Evolutionary conservation across 1,140 invertebrate genomes (phyloP), one percentile per base, ranked within the genome.

Genomic region (Eriocheir sinensis): DNA sequence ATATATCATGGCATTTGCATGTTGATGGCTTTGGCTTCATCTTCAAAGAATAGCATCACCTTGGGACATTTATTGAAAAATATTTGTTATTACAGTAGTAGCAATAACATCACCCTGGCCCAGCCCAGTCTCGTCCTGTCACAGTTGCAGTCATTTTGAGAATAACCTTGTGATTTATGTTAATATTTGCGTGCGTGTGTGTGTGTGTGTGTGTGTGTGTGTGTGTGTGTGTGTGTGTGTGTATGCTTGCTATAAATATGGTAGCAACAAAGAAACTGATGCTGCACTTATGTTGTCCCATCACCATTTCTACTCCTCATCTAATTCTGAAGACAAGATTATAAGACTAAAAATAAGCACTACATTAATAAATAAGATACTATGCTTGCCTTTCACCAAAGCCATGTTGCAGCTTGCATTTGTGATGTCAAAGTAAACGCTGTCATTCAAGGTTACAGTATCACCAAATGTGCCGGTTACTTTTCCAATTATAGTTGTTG

Each of bases 401-500:
- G 60, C 53, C 48, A 85, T 88, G 40, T 3, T 41, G 30, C 15
- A 89, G 36, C 36, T 81, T 72, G 53, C 27, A n/a, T 9, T 6
- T 17, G 40, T 40, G 12, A 90, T 12, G 15, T 6, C 41, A 30
- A 89, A 89, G 34, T 32, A 80, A 6, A 80, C 34, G 8, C 72
- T 44, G 17, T 89, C 72, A 83, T 80, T 89, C 15, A 94, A 15
- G n/a, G 93, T 90, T 3, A 94, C 86, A 34, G 86, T 94, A 88
- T 81, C 93, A 34, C 48, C 93, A 44, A 0, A 40, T 15, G 89
- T n/a, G n/a, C 34, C n/a, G 40, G 60, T 89, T 15, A 94, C 88
- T 32, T 38, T 88, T 17, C 93, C 93, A 38, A 94, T 79, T 15
- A 94, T 2, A 86, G 83, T 60, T 36, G 86, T 44, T 53, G 85